Evolutionary conservation across 1,140 invertebrate genomes (phyloP).

Genomic region (Pollicipes pollicipes): DNA sequence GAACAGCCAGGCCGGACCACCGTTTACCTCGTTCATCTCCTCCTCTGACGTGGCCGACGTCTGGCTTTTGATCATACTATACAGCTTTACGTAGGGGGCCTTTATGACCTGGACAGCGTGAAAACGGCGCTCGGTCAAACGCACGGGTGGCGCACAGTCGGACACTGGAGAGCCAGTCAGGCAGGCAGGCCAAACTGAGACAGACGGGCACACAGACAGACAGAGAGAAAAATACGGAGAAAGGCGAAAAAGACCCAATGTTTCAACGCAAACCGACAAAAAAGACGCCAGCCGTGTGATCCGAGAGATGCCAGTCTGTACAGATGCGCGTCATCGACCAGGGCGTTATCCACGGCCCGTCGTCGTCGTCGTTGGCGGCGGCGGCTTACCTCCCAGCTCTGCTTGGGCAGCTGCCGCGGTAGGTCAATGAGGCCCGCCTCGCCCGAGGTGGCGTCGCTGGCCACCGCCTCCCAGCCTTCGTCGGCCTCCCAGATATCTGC

Average conservation of each 20-base stretch:
- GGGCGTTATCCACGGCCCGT: too few relatives aligned
- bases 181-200: not conserved
- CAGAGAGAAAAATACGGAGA: not conserved
- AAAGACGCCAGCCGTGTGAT: too few relatives aligned
- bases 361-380: not conserved
- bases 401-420: not conserved
- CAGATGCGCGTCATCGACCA: too few relatives aligned
- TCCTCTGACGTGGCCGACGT: conserved; percentile 28
- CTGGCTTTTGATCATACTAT: conserved; percentile 82
- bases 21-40: conserved; percentile 24
- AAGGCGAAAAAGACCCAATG: too few relatives aligned
- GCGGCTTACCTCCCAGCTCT: conserved; percentile 3
- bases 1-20: too few relatives aligned
- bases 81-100: conserved; percentile 85
- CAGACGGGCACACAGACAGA: not conserved
- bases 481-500: not conserved
- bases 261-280: too few relatives aligned
- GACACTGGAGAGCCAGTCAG: too few relatives aligned
- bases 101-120: conserved; percentile 55
- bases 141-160: not conserved
- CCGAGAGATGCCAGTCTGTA: too few relatives aligned
- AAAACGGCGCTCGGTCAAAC: not conserved
- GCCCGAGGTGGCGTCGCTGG: not conserved
- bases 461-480: not conserved
- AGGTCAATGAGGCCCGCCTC: not conserved